phyloP scores from a whole-genome alignment of 1,140 invertebrate species.

The Calephelis nemesis region DNA sequence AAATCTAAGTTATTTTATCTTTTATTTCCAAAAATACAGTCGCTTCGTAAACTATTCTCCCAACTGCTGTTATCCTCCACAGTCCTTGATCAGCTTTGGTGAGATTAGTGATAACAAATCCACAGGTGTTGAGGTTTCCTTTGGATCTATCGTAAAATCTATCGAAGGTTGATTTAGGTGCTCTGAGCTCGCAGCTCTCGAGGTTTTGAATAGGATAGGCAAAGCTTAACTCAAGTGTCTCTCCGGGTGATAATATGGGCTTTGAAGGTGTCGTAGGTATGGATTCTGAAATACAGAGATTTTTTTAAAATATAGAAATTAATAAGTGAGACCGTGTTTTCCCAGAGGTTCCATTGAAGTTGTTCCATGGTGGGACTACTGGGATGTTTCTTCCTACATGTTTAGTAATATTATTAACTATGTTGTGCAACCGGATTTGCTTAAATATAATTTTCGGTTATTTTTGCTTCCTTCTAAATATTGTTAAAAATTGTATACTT shows the following conservation, averaged over 20 bases:
- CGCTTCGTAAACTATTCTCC: constrained; percentile 51
- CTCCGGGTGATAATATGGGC: constrained; percentile 32
- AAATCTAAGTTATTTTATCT: constrained; percentile 24
- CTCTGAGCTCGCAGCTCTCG: constrained; percentile 47
- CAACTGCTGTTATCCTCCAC: constrained; percentile 56
- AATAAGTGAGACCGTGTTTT: too few species aligned
- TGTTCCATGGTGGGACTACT: too few species aligned
- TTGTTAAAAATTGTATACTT: too few species aligned
- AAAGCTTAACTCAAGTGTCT: constrained; percentile 44
- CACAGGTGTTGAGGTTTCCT: constrained; percentile 39
- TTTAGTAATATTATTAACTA: too few species aligned
- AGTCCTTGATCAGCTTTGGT: constrained; percentile 46
- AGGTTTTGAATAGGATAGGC: constrained; percentile 44
- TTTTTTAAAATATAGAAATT: neutral
- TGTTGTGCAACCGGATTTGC: too few species aligned
- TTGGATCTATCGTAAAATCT: constrained; percentile 44
- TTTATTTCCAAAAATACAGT: constrained; percentile 37
- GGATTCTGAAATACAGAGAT: constrained; percentile 40
- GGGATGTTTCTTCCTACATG: too few species aligned
- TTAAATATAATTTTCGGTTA: too few species aligned
- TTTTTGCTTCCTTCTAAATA: too few species aligned
- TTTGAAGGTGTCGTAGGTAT: constrained; percentile 33
- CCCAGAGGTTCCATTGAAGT: too few species aligned
- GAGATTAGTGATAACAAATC: constrained; percentile 46
- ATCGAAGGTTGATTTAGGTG: constrained; percentile 45